These are phyloP conservation scores for Eulithis testata DNA, from an alignment of 2,888 invertebrate species.

Conservation along the genomic window DNA sequence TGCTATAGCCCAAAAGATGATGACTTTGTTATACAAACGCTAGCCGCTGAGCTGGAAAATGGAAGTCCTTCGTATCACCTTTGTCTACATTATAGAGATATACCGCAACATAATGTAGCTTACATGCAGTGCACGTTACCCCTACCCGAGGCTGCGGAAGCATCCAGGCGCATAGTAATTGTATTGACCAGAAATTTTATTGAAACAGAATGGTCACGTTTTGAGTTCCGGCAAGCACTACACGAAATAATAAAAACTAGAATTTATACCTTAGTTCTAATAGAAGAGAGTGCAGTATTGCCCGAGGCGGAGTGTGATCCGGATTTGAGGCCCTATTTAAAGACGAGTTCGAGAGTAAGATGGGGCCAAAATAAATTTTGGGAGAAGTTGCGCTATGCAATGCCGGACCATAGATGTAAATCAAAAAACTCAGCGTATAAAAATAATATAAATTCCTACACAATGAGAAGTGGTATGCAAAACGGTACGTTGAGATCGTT, in stretches of 20 bases:
- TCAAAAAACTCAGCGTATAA: constrained; percentile 86
- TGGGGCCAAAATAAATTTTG: constrained; percentile 97
- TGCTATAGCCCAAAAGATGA: constrained; percentile 97
- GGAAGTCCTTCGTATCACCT: constrained; percentile 91
- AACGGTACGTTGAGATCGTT: constrained; percentile 86
- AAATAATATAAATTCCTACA: constrained; percentile 93
- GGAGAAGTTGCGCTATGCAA: constrained; percentile 94
- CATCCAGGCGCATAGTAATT: constrained; percentile 93
- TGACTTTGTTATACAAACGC: constrained; percentile 93
- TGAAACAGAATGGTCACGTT: constrained; percentile 96
- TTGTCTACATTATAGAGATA: constrained; percentile 95
- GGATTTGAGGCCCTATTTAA: constrained; percentile 94
- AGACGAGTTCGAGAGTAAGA: constrained; percentile 92
- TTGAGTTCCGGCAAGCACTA: constrained; percentile 94
- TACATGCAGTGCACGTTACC: constrained; percentile 89
- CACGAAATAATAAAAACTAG: constrained; percentile 94
- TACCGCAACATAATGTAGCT: constrained; percentile 88
- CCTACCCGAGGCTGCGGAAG: constrained; percentile 94
- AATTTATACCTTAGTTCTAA: constrained; percentile 92
- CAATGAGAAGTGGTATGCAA: constrained; percentile 86
- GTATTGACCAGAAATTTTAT: constrained; percentile 95
- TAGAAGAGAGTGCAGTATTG: constrained; percentile 92
- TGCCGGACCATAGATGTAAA: constrained; percentile 89
- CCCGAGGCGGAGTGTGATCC: constrained; percentile 93
- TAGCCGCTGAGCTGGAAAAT: constrained; percentile 94